Conservation (phyloP, 53 echinoderm and acorn worm species). For the Arbacia lixula region DNA sequence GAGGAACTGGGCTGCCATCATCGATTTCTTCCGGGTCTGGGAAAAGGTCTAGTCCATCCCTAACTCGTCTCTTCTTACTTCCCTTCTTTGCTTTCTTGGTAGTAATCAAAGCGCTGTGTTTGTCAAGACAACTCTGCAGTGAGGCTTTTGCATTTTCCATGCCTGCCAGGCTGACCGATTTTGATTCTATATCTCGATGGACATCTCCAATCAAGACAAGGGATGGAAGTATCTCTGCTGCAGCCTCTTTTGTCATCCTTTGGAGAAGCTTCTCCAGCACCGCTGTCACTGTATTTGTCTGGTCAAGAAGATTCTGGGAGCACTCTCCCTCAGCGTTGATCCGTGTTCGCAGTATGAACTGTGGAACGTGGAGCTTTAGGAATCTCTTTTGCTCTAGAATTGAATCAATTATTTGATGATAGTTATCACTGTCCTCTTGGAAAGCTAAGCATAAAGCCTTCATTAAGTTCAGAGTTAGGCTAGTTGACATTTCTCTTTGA, state of each 20-base stretch:
- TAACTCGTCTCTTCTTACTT: conserved; percentile 1
- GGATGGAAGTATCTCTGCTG: neutral
- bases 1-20: neutral
- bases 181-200: conserved; percentile 37
- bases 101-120: neutral
- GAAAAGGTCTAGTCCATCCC: neutral
- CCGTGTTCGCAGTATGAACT: conserved; percentile 27
- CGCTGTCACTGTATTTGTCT: neutral
- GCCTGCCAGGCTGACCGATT: neutral
- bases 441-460: neutral
- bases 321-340: neutral
- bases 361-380: conserved; percentile 38
- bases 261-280: conserved; percentile 8
- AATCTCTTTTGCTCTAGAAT: conserved; percentile 1
- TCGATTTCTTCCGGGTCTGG: conserved; percentile 18
- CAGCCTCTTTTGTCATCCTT: neutral
- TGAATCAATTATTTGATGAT: neutral
- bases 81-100: neutral
- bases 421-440: neutral
- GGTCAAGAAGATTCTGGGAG: conserved; percentile 7
- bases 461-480: neutral
- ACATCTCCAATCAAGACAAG: conserved; percentile 44
- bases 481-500: conserved; percentile 1
- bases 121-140: conserved; percentile 4
- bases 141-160: neutral